These are phyloP conservation scores for Cladopsammia gracilis DNA, from an alignment of 64 coral and sea anemone species.

Conservation along the genomic window DNA sequence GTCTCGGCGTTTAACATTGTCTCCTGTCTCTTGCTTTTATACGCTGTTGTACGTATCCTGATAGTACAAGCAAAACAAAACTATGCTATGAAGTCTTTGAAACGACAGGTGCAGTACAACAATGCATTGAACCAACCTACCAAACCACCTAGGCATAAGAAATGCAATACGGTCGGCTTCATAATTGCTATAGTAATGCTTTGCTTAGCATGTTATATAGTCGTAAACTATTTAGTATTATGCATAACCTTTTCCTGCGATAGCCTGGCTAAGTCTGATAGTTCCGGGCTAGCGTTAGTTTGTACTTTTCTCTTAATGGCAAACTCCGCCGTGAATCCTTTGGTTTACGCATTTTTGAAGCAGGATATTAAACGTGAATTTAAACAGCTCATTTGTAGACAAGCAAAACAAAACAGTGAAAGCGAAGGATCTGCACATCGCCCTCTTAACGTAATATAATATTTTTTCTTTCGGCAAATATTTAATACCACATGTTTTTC, in stretches of 20 bases:
- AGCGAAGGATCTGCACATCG: not conserved
- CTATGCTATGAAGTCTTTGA: not conserved
- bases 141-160: not conserved
- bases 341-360: not conserved
- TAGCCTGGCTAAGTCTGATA: not conserved
- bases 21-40: not conserved
- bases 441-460: not conserved
- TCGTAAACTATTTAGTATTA: not conserved
- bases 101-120: not conserved
- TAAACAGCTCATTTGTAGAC: not conserved
- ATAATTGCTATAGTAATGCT: not conserved
- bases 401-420: not conserved
- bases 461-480: not conserved
- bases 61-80: not conserved
- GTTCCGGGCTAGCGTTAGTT: not conserved
- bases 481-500: too few relatives aligned
- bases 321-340: not conserved
- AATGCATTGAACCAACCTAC: not conserved
- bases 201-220: not conserved
- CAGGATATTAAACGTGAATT: not conserved
- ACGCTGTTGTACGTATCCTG: conserved; percentile 7
- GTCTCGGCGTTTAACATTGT: not conserved
- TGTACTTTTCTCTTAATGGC: not conserved
- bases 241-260: not conserved
- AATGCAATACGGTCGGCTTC: not conserved